Evolutionary conservation across 2,113 vertebrate genomes (phyloP).

Genomic region (Zosterops borbonicus): DNA sequence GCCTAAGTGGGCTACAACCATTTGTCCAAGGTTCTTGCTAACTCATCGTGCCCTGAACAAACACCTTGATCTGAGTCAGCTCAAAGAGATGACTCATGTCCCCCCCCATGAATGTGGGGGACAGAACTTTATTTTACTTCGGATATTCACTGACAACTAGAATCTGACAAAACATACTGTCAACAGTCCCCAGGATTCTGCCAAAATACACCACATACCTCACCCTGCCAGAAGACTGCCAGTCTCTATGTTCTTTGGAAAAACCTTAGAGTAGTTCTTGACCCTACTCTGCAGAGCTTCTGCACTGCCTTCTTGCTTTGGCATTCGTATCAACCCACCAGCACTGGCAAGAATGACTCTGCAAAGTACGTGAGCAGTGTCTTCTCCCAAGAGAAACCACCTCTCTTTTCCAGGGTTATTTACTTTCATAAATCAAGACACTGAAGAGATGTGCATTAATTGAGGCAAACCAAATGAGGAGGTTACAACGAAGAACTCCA

Average conservation of each 20-base stretch:
- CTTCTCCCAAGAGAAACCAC: neutral
- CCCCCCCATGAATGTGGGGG: neutral
- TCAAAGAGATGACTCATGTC: neutral
- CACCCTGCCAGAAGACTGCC: neutral
- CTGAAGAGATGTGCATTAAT: neutral
- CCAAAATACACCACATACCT: neutral
- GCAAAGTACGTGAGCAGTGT: neutral
- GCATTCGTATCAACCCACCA: neutral
- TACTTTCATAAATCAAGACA: neutral
- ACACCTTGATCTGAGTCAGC: neutral
- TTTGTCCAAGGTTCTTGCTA: neutral
- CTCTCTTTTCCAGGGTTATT: neutral
- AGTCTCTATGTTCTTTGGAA: neutral
- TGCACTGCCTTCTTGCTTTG: neutral
- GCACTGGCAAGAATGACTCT: neutral
- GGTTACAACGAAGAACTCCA: neutral
- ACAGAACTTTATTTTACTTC: neutral
- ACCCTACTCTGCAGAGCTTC: rapidly evolving
- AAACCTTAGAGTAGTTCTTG: neutral
- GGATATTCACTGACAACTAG: neutral
- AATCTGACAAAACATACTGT: neutral
- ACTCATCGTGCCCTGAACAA: neutral
- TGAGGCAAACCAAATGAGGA: neutral
- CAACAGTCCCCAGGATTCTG: neutral
- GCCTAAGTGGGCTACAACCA: neutral